A percentile compares a stretch with the other conserved stretches of the same genome.
These are phyloP conservation scores for Eustalomyia histrio DNA, from an alignment of 2,888 invertebrate genomes.

Conservation along the genomic window DNA sequence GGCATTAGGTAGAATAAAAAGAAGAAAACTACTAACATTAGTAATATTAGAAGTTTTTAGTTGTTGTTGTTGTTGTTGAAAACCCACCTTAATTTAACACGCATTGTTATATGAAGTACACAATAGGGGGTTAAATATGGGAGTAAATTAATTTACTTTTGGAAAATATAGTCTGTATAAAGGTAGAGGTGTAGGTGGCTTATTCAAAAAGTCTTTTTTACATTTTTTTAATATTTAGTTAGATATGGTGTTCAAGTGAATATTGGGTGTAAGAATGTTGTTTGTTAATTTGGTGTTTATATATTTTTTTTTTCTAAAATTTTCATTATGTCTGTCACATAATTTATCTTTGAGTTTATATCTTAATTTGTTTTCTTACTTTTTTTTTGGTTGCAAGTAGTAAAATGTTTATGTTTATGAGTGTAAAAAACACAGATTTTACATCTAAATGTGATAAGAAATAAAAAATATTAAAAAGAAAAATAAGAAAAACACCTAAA, in stretches of 20 bases:
- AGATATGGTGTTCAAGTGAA: background rate
- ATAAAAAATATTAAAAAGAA: conserved; percentile 10
- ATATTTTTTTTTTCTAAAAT: conserved; percentile 39
- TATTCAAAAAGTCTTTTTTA: background rate
- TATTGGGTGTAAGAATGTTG: conserved; percentile 5
- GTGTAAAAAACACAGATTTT: conserved; percentile 43
- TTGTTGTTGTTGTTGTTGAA: background rate
- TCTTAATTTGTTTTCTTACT: conserved; percentile 51
- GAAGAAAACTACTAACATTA: conserved; percentile 47
- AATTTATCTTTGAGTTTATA: conserved; percentile 50
- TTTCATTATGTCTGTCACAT: conserved; percentile 60
- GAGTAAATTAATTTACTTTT: background rate
- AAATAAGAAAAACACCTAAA: background rate
- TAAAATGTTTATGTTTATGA: conserved; percentile 51
- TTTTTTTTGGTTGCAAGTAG: background rate
- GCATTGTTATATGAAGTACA: background rate
- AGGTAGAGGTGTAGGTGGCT: background rate
- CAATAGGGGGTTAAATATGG: background rate
- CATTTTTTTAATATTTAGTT: background rate
- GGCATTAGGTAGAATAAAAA: conserved; percentile 10
- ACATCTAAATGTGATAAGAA: conserved; percentile 21
- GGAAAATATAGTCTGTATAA: background rate
- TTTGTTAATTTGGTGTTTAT: conserved; percentile 59
- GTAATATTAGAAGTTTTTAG: conserved; percentile 48
- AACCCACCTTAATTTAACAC: background rate